Evolutionary conservation across 2,888 invertebrate genomes (phyloP), one percentile per base, ranked within the genome.

Genomic region (Dryobotodes eremita): DNA sequence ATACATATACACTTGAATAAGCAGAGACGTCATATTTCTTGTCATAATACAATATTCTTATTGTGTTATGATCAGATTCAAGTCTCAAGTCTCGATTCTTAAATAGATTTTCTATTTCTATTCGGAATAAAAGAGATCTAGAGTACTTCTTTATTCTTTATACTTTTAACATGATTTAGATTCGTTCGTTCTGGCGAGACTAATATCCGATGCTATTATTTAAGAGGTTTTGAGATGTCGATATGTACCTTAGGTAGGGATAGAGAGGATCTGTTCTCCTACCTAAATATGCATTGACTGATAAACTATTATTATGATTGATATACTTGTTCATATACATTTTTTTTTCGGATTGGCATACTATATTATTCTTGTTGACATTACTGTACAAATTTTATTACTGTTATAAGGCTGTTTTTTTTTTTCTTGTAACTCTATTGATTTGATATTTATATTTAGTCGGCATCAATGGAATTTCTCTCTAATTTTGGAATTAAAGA

Each of bases 71-170:
- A 59, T 70, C 64, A 46, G 23, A 81, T 65, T 59, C 17, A 15
- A 23, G 11, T 53, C 62, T 59, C 17, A 15, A 23, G 11, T 53
- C 62, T 64, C 55, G 13, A 55, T 55, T 55, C 53, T 15, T 36
- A 70, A 81, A 82, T 71, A 76, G 36, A 55, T 65, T 75, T 70
- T 66, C 53, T 42, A 15, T 23, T 66, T 61, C 66, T 48, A 17
- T 8, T 23, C 23, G 6, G 55, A 66, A 53, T 71, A 59, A 57
- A 71, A 50, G 8, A 36, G 17, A 79, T 55, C 15, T 79, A n/a
- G 26, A 23, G 46, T 23, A 53, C 10, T 23, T 23, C 53, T 72
- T 66, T 59, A 53, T 66, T 53, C 50, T 42, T 50, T 80, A 15
- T 62, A 50, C 26, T 5, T 42, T 31, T 50, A 57, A 69, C 42